Evolutionary conservation across 2,888 invertebrate genomes (phyloP).

Genomic region (Ennomos fuscantarius): DNA sequence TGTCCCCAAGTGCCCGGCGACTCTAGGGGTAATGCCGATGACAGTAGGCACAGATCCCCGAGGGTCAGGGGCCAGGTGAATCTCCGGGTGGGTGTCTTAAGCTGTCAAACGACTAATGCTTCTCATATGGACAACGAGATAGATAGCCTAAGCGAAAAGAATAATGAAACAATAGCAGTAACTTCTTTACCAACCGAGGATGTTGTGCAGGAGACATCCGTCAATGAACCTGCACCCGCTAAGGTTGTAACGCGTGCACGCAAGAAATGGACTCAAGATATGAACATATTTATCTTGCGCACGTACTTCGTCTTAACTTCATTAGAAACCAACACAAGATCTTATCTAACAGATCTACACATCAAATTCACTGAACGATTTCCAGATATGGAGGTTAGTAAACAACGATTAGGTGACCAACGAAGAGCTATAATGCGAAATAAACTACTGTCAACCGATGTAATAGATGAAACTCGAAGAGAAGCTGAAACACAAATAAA

Average conservation of each 20-base stretch:
- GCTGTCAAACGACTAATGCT: too few species aligned
- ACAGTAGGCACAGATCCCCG: too few species aligned
- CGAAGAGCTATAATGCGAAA: slow-evolving; percentile 35
- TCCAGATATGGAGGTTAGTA: slow-evolving; percentile 30
- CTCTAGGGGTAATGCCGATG: too few species aligned
- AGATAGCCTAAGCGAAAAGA: too few species aligned
- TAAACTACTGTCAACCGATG: slow-evolving; percentile 8
- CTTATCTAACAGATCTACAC: slow-evolving; percentile 19
- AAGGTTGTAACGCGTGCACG: not conserved
- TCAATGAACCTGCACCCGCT: not conserved
- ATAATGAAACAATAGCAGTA: too few species aligned
- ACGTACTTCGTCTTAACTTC: slow-evolving; percentile 7
- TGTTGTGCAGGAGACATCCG: not conserved
- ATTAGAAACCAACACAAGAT: not conserved
- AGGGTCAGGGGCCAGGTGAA: too few species aligned
- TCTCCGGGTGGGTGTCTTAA: too few species aligned
- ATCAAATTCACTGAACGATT: slow-evolving; percentile 28
- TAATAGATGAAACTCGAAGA: not conserved
- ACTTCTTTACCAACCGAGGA: too few species aligned
- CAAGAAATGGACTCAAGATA: slow-evolving; percentile 10
- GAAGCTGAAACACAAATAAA: not conserved
- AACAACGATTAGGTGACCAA: slow-evolving; percentile 38
- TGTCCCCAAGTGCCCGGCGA: too few species aligned
- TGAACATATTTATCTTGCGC: slow-evolving; percentile 5
- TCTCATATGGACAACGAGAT: too few species aligned